Evolutionary conservation across 2,113 vertebrate genomes (phyloP).

Genomic region (Menura novaehollandiae): DNA sequence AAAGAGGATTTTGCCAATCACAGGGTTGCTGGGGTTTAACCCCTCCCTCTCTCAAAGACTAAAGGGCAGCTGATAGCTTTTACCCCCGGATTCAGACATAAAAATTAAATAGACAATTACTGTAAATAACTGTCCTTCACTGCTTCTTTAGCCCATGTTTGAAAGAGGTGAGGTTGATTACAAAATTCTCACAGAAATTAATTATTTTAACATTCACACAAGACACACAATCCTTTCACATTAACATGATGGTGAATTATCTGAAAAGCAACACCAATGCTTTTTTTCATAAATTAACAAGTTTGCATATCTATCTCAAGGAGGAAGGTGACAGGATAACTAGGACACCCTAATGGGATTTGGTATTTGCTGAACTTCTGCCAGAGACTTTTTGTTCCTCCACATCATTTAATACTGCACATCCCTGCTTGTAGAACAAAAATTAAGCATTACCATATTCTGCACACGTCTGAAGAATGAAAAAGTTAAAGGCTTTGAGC

Average conservation of each 20-base stretch:
- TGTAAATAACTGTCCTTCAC: neutral
- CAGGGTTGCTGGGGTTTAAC: neutral
- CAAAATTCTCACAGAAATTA: neutral
- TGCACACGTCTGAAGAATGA: neutral
- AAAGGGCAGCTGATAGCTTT: neutral
- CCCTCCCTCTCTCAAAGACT: neutral
- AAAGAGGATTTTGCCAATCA: neutral
- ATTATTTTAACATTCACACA: neutral
- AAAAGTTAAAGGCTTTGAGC: neutral
- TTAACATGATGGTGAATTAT: rapidly evolving
- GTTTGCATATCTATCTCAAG: neutral
- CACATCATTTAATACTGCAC: neutral
- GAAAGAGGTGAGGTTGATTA: neutral
- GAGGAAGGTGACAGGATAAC: neutral
- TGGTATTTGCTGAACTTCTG: neutral
- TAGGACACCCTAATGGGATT: neutral
- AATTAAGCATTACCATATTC: neutral
- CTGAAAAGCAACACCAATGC: neutral
- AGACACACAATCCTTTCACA: neutral
- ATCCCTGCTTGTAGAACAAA: neutral
- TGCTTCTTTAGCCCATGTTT: neutral
- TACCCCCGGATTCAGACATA: neutral
- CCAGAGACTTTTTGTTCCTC: neutral
- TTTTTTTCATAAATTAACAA: neutral
- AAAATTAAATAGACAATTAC: neutral